These are phyloP conservation scores for Ctena decussata DNA, from an alignment of 2,888 invertebrate genomes.

Conservation along the genomic window DNA sequence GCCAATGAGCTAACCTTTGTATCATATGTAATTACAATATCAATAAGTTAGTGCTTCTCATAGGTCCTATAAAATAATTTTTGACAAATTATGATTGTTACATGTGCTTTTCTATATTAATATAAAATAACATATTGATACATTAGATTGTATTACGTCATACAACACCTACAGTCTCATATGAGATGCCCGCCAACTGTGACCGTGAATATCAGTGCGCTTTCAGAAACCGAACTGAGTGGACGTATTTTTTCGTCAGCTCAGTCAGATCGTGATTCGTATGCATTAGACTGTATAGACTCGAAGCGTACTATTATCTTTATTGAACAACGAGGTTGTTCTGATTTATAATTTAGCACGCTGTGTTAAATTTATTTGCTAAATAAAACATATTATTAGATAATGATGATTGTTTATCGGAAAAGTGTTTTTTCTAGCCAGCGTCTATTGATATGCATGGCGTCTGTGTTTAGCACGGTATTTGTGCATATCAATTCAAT, in stretches of 20 bases:
- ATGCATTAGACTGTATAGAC: too few relatives aligned
- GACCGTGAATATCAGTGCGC: background rate
- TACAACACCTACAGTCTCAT: background rate
- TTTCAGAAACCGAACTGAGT: background rate
- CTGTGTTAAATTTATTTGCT: too few relatives aligned
- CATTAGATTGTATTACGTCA: background rate
- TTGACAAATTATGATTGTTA: background rate
- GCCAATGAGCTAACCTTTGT: background rate
- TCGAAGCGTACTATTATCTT: too few relatives aligned
- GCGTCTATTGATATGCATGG: too few relatives aligned
- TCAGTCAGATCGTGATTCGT: background rate
- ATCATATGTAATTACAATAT: too few relatives aligned
- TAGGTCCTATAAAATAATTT: background rate
- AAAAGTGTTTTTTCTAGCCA: too few relatives aligned
- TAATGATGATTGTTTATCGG: too few relatives aligned
- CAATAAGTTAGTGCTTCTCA: background rate
- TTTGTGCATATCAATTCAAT: too few relatives aligned
- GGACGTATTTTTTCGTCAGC: background rate
- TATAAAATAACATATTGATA: background rate
- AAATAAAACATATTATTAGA: too few relatives aligned
- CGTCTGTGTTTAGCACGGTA: too few relatives aligned
- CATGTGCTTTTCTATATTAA: background rate
- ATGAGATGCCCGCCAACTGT: background rate
- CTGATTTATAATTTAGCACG: too few relatives aligned
- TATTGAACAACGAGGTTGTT: too few relatives aligned